Conservation (phyloP, 92 coral and sea anemone species). For the Palythoa heliodiscus region DNA sequence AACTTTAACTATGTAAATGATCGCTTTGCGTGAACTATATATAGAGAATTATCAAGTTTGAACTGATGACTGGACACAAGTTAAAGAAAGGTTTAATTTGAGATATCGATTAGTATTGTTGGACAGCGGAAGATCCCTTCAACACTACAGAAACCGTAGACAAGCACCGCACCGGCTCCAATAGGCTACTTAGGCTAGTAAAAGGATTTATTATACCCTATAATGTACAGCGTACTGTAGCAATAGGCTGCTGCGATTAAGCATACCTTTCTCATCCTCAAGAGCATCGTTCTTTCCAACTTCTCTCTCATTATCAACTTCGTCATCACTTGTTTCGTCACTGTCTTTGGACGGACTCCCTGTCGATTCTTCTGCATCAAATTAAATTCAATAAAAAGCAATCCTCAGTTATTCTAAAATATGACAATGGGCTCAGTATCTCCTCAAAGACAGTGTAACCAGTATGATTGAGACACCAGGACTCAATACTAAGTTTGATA, state of each 20-base stretch:
- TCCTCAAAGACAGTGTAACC: background rate
- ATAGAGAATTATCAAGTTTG: too few species aligned
- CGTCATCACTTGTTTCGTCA: constrained; percentile 12
- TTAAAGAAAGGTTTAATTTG: too few species aligned
- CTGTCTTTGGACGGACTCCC: constrained; percentile 26
- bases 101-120: too few species aligned
- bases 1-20: too few species aligned
- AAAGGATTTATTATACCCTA: too few species aligned
- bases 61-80: too few species aligned
- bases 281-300: constrained; percentile 17
- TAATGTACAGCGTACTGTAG: background rate
- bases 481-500: too few species aligned
- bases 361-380: constrained; percentile 15
- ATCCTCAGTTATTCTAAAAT: background rate
- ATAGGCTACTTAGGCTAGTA: too few species aligned
- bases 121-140: too few species aligned
- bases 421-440: background rate
- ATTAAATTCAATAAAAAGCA: background rate
- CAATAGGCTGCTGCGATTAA: background rate
- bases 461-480: too few species aligned
- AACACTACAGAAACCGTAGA: too few species aligned
- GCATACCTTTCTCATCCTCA: constrained; percentile 20
- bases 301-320: constrained; percentile 1
- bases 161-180: background rate
- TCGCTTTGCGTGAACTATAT: too few species aligned